Evolutionary conservation across 2,113 vertebrate genomes (phyloP).

Genomic region (Thymallus thymallus): DNA sequence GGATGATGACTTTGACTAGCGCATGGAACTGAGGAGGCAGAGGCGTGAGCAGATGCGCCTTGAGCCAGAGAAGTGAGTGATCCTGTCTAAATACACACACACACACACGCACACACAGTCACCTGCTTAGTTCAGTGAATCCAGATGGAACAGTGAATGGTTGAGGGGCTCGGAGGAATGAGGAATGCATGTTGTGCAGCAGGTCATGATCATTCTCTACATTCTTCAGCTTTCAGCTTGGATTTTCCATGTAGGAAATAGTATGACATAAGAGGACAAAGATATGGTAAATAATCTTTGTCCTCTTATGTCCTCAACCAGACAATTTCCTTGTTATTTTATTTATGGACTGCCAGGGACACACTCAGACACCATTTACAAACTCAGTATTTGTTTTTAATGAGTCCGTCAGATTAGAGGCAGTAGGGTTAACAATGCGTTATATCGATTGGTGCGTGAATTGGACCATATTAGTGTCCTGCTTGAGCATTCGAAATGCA

Average conservation of each 20-base stretch:
- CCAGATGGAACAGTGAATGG: not conserved
- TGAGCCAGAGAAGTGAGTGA: slow-evolving; percentile 85
- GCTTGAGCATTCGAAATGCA: too few relatives aligned
- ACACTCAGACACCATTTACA: too few relatives aligned
- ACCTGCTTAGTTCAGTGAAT: not conserved
- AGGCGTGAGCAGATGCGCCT: slow-evolving; percentile 94
- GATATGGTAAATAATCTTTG: too few relatives aligned
- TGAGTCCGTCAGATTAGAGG: too few relatives aligned
- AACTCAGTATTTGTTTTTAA: too few relatives aligned
- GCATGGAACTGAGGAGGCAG: slow-evolving; percentile 93
- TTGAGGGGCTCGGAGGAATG: not conserved
- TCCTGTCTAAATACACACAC: not conserved
- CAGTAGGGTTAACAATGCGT: too few relatives aligned
- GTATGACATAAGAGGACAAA: too few relatives aligned
- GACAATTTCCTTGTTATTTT: too few relatives aligned
- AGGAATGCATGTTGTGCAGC: not conserved
- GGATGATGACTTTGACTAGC: slow-evolving; percentile 93
- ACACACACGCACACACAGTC: not conserved
- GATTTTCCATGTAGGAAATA: not conserved
- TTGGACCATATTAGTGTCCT: too few relatives aligned
- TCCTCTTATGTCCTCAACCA: too few relatives aligned
- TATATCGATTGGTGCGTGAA: too few relatives aligned
- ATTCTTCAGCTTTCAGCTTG: not conserved
- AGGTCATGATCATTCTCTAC: not conserved
- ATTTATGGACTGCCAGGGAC: too few relatives aligned